Conservation (phyloP, 2,888 invertebrate genomes). For the Sympetrum striolatum region DNA sequence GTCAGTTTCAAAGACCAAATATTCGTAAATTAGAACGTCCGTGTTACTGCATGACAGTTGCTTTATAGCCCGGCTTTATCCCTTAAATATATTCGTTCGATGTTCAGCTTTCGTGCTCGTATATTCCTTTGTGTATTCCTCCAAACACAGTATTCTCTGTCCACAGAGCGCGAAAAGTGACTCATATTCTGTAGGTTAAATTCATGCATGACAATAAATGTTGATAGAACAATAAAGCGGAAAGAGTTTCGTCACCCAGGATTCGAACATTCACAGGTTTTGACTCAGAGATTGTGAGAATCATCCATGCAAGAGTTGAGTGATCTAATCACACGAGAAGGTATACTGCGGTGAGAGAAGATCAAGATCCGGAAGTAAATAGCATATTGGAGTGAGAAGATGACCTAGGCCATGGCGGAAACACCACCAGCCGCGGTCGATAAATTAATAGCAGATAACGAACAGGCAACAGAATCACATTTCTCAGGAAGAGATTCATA, state of each 20-base stretch:
- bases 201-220: neutral
- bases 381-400: neutral
- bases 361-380: neutral
- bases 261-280: neutral
- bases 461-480: neutral
- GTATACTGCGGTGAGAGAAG: too few relatives aligned
- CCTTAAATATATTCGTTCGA: too few relatives aligned
- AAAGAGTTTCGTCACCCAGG: neutral
- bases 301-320: neutral
- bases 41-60: too few relatives aligned
- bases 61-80: too few relatives aligned
- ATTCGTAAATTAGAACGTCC: too few relatives aligned
- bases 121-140: too few relatives aligned
- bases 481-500: neutral
- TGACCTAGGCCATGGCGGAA: neutral
- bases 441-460: neutral
- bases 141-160: too few relatives aligned
- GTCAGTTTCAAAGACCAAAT: too few relatives aligned
- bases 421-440: neutral
- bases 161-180: too few relatives aligned
- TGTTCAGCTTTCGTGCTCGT: too few relatives aligned
- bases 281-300: neutral
- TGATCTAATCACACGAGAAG: neutral
- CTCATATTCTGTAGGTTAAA: too few relatives aligned
- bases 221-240: neutral